These are phyloP conservation scores for Ceraclea dissimilis DNA, from an alignment of 2,888 invertebrate species.

Conservation along the genomic window DNA sequence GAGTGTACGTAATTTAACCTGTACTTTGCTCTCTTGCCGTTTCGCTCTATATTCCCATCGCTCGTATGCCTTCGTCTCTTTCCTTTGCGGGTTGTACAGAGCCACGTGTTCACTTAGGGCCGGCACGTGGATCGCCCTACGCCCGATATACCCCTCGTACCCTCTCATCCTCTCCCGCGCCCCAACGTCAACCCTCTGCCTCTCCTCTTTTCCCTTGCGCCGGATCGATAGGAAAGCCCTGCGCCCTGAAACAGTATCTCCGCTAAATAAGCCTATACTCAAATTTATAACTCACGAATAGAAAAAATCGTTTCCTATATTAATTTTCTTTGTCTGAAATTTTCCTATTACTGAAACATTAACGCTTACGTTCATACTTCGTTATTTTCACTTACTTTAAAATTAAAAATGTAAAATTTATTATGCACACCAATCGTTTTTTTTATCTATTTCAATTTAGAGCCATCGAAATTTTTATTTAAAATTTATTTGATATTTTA, in stretches of 20 bases:
- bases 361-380: too few relatives aligned
- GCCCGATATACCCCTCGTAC: conserved; percentile 19
- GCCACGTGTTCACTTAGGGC: conserved; percentile 23
- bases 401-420: too few relatives aligned
- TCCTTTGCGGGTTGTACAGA: conserved; percentile 5
- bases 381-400: too few relatives aligned
- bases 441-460: too few relatives aligned
- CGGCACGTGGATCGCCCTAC: conserved; percentile 23
- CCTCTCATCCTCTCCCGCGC: conserved; percentile 27
- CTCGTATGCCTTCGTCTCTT: not conserved
- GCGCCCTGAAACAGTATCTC: conserved; percentile 4
- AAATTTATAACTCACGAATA: not conserved
- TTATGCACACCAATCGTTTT: too few relatives aligned
- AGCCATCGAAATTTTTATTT: too few relatives aligned
- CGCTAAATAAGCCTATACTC: not conserved
- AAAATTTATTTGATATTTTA: too few relatives aligned
- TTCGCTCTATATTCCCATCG: not conserved
- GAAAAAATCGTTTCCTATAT: not conserved
- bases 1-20: not conserved
- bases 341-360: too few relatives aligned
- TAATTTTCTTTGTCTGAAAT: too few relatives aligned
- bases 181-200: conserved; percentile 17
- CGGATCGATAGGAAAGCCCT: conserved; percentile 14
- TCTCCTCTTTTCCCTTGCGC: conserved; percentile 1
- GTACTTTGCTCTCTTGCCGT: too few relatives aligned